Evolutionary conservation across 2,888 invertebrate genomes (phyloP), one percentile per base, ranked within the genome.

Genomic region (Uropetala carovei): DNA sequence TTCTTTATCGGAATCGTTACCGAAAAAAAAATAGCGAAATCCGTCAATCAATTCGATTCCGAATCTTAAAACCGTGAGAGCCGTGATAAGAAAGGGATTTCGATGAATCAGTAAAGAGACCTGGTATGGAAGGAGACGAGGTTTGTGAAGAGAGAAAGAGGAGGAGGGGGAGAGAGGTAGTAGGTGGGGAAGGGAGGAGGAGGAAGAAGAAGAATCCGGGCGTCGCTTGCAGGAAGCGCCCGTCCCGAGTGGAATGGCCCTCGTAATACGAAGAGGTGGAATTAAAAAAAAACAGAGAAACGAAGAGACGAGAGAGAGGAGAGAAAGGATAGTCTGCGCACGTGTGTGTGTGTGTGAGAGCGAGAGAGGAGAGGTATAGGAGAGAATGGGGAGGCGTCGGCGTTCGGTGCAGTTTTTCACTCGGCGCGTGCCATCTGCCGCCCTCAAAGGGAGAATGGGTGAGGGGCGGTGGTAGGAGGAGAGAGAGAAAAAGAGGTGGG

Each of bases 371-470:
- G 30, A 82, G 64, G 64, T 16, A 13, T 8, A 43, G 81, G 27
- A 22, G 81, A 30, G 81, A 82, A 18, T 14, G 13, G 16, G 30
- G 82, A 85, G 85, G 85, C 85, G 58, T 85, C 22, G 84, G 85
- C 58, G 86, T 59, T 86, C 22, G 86, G 86, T 86, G 86, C 60
- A 86, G 59, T 22, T 22, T 75, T 86, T 86, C 60, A 60, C 27
- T 30, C 60, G 86, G 60, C 86, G 86, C 86, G 86, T 86, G 86
- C 86, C 86, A 86, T 86, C 86, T 86, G 86, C 86, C 86, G 58
- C 30, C 60, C 60, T 86, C 86, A 59, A 86, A 86, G 86, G 86
- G 59, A 59, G 59, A 27, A 27, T 27, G 57, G 22, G 85, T 22
- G 85, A 56, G 84, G 57, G 18, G 18, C n/a, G 22, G 43, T 57